Percentiles rank a stretch among this genome's conserved stretches.
These are phyloP conservation scores for Himalopsyche kuldschensis DNA, from an alignment of 2,888 invertebrate species.

Conservation along the genomic window DNA sequence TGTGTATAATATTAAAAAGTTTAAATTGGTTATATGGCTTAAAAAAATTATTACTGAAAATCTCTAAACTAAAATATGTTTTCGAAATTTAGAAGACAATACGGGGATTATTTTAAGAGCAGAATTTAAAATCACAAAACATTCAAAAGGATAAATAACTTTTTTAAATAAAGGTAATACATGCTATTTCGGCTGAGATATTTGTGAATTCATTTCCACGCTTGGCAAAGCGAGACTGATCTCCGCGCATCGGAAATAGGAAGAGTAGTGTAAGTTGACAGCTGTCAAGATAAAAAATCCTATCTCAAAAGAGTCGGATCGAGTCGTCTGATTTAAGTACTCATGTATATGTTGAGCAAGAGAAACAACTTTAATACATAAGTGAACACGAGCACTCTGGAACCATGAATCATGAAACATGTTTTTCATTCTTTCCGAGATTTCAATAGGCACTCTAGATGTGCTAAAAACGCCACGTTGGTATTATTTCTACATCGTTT, in stretches of 20 bases:
- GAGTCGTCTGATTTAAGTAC: not conserved
- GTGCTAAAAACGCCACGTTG: not conserved
- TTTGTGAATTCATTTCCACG: no score
- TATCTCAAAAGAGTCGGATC: not conserved
- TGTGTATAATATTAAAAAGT: no score
- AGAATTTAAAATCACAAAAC: no score
- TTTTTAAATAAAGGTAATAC: no score
- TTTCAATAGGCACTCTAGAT: not conserved
- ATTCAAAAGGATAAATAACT: no score
- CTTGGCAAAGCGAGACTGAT: not conserved
- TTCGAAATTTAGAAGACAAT: no score
- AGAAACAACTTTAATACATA: not conserved
- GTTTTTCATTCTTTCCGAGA: not conserved
- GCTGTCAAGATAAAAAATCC: not conserved
- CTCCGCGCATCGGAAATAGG: not conserved
- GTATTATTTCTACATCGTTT: not conserved
- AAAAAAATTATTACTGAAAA: no score
- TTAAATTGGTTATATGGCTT: no score
- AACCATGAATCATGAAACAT: not conserved
- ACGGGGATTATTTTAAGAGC: no score
- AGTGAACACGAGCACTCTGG: not conserved
- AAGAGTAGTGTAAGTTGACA: not conserved
- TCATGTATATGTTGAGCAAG: not conserved
- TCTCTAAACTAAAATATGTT: no score
- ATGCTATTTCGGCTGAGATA: no score